Evolutionary conservation across 2,797 vertebrate genomes (phyloP).

Genomic region (Acanthis flammea): DNA sequence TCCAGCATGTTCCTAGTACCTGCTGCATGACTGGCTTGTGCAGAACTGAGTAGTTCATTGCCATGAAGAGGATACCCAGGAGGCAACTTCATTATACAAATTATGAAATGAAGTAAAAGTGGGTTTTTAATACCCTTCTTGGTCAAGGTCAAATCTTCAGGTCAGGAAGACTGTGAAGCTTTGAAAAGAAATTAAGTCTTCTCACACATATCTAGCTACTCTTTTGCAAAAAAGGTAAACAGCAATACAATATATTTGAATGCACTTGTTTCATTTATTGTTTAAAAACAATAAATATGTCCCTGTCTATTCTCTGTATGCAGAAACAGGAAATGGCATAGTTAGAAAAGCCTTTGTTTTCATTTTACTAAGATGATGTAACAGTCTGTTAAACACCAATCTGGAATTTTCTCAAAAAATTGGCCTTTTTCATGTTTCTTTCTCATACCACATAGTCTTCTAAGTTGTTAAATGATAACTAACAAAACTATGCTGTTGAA

Average conservation of each 20-base stretch:
- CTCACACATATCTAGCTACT: not conserved
- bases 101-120: not conserved
- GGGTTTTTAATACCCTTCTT: not conserved
- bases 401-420: not conserved
- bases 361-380: not conserved
- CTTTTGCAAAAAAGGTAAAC: not conserved
- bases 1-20: not conserved
- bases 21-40: not conserved
- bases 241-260: not conserved
- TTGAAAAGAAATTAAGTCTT: not conserved
- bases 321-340: not conserved
- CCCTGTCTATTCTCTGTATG: not conserved
- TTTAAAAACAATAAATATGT: not conserved
- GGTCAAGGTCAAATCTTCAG: not conserved
- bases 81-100: not conserved
- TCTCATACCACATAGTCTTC: not conserved
- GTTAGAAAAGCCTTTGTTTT: not conserved
- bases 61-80: accelerated
- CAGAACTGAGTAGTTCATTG: not conserved
- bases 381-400: accelerated
- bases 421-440: not conserved
- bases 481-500: not conserved
- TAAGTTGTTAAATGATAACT: not conserved
- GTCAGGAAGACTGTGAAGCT: not conserved
- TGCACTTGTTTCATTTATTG: not conserved